These are phyloP conservation scores for Crotalus helleri DNA, from an alignment of 2,113 vertebrate genomes.

Conservation along the genomic window DNA sequence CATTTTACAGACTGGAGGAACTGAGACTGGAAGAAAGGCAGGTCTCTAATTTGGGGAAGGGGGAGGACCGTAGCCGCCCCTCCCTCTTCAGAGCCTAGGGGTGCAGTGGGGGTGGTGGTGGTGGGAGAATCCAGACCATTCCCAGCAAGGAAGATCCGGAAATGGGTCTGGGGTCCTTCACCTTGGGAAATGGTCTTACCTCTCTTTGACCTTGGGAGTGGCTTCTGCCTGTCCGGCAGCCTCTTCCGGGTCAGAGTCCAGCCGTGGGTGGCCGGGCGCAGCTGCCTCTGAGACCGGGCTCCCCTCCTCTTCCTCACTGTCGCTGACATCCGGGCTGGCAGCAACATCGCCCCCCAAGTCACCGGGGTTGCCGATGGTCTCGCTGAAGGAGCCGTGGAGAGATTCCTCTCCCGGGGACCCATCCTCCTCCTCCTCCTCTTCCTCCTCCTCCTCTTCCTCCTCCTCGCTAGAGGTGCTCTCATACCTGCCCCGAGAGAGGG, in stretches of 20 bases:
- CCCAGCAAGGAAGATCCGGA: neutral
- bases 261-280: neutral
- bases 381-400: slow-evolving; percentile 75
- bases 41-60: neutral
- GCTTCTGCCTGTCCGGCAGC: neutral
- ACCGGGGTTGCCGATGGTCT: slow-evolving; percentile 68
- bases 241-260: neutral
- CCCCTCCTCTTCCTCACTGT: slow-evolving; percentile 46
- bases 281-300: neutral
- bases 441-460: too few relatives aligned
- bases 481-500: slow-evolving; percentile 71
- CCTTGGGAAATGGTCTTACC: slow-evolving; percentile 65
- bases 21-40: neutral
- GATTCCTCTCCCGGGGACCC: slow-evolving; percentile 72
- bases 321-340: slow-evolving; percentile 62
- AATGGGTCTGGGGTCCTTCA: neutral
- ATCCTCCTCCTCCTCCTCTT: slow-evolving; percentile 54
- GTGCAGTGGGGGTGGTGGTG: too few relatives aligned
- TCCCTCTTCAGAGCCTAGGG: neutral
- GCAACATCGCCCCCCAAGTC: slow-evolving; percentile 80
- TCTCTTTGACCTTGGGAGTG: slow-evolving; percentile 74
- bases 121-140: neutral
- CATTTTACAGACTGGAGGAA: neutral
- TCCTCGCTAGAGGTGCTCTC: slow-evolving; percentile 91
- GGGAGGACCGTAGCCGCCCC: neutral